Conservation (phyloP, 2,797 vertebrate species). For the Helicolenus hilgendorfi region DNA sequence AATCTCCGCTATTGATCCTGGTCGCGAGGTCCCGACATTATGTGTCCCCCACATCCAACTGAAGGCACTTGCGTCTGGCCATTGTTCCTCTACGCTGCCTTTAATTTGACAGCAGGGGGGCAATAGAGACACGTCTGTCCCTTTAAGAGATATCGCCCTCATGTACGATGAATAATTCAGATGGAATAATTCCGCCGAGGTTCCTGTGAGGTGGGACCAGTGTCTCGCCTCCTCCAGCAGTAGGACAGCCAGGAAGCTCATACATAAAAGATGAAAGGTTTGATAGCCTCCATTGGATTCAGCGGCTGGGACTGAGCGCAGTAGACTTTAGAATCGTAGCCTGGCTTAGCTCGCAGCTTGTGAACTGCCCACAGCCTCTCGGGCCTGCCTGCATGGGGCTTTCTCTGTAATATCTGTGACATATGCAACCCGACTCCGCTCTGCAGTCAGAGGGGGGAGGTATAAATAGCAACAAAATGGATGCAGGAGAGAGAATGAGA, state of each 20-base stretch:
- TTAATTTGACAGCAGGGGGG: slow-evolving; percentile 75
- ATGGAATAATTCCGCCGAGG: slow-evolving; percentile 77
- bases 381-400: slow-evolving; percentile 63
- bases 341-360: slow-evolving; percentile 64
- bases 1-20: slow-evolving; percentile 22
- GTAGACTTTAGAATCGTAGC: slow-evolving; percentile 64
- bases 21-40: no score
- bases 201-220: slow-evolving; percentile 82
- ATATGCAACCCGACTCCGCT: slow-evolving; percentile 70
- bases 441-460: slow-evolving; percentile 55
- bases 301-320: slow-evolving; percentile 39
- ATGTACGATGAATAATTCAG: slow-evolving; percentile 87
- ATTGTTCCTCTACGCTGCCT: slow-evolving; percentile 23
- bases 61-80: slow-evolving; percentile 17
- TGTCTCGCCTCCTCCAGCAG: slow-evolving; percentile 87
- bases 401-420: slow-evolving; percentile 77
- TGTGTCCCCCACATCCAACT: slow-evolving; percentile 25
- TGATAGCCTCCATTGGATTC: slow-evolving; percentile 91
- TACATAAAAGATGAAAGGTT: slow-evolving; percentile 97
- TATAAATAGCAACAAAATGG: slow-evolving; percentile 83
- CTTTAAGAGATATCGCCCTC: slow-evolving; percentile 85
- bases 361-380: slow-evolving; percentile 72
- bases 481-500: slow-evolving; percentile 58
- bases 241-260: slow-evolving; percentile 92
- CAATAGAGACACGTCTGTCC: slow-evolving; percentile 68